These are phyloP conservation scores for Platerodrilus igneus DNA, from an alignment of 2,888 invertebrate genomes.

Conservation along the genomic window DNA sequence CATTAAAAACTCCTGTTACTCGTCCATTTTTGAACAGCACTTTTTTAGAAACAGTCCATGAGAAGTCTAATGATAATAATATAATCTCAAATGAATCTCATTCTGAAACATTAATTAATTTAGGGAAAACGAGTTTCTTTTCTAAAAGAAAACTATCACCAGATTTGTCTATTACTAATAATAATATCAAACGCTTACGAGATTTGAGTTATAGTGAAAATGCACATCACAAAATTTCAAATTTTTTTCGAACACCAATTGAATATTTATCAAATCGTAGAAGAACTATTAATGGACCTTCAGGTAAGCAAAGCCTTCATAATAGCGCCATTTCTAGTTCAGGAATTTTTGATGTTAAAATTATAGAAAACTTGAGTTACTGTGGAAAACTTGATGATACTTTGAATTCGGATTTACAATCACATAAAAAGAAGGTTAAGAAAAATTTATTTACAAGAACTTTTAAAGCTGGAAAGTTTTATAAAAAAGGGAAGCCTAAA, in stretches of 20 bases:
- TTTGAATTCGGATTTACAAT: slow-evolving; percentile 5
- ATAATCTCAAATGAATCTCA: slow-evolving; percentile 23
- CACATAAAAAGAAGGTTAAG: slow-evolving; percentile 33
- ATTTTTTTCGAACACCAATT: slow-evolving; percentile 44
- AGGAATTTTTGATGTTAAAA: slow-evolving; percentile 43
- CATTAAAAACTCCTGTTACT: slow-evolving; percentile 7
- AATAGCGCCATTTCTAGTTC: slow-evolving; percentile 42
- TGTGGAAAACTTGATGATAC: slow-evolving; percentile 10
- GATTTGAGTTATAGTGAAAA: slow-evolving; percentile 42
- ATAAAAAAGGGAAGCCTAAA: slow-evolving; percentile 33
- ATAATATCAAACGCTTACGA: slow-evolving; percentile 35
- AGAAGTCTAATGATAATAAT: slow-evolving; percentile 36
- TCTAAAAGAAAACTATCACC: slow-evolving; percentile 37
- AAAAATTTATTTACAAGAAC: slow-evolving; percentile 43
- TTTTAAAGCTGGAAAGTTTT: slow-evolving; percentile 44
- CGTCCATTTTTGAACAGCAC: slow-evolving; percentile 19
- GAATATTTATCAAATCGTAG: slow-evolving; percentile 44
- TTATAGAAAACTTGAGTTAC: slow-evolving; percentile 36
- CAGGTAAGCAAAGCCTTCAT: slow-evolving; percentile 37
- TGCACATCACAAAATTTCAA: slow-evolving; percentile 38
- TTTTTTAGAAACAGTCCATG: slow-evolving; percentile 38
- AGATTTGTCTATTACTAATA: slow-evolving; percentile 25
- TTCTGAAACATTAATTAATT: slow-evolving; percentile 23
- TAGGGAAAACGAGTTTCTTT: slow-evolving; percentile 24
- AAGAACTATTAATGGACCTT: slow-evolving; percentile 41